A percentile compares a stretch with the other conserved stretches of the same genome.
Evolutionary conservation across 2,888 invertebrate species (phyloP).

Genomic region (Metallyticus violacea): DNA sequence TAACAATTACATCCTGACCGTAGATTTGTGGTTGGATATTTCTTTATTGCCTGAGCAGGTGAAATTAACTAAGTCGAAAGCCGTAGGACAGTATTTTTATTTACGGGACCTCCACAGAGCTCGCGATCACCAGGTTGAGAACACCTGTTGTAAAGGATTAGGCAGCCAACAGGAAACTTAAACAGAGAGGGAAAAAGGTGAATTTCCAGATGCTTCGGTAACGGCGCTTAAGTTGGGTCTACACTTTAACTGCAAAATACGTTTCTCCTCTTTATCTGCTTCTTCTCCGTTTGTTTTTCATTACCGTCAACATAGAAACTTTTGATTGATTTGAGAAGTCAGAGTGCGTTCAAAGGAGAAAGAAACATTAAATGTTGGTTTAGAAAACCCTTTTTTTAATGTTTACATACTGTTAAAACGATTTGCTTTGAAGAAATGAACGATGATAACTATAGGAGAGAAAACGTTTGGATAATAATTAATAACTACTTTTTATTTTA

Average conservation of each 20-base stretch:
- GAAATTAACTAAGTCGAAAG: no score
- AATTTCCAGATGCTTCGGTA: not conserved
- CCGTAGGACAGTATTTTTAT: no score
- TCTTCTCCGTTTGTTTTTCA: not conserved
- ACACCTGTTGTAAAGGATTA: no score
- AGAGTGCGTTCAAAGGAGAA: not conserved
- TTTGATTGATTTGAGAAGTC: not conserved
- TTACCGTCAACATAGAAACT: not conserved
- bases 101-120: no score
- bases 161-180: not conserved
- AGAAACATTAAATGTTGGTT: not conserved
- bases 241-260: not conserved
- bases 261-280: not conserved
- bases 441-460: no score
- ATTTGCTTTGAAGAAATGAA: not conserved
- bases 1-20: no score
- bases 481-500: no score
- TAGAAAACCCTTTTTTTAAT: not conserved
- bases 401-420: not conserved
- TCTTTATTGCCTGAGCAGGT: no score
- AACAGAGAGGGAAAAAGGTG: not conserved
- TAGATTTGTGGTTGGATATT: no score
- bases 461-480: no score
- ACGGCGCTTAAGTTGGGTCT: not conserved
- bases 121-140: no score